Conservation (phyloP, 2,888 invertebrate genomes). For the Bugula neritina region DNA sequence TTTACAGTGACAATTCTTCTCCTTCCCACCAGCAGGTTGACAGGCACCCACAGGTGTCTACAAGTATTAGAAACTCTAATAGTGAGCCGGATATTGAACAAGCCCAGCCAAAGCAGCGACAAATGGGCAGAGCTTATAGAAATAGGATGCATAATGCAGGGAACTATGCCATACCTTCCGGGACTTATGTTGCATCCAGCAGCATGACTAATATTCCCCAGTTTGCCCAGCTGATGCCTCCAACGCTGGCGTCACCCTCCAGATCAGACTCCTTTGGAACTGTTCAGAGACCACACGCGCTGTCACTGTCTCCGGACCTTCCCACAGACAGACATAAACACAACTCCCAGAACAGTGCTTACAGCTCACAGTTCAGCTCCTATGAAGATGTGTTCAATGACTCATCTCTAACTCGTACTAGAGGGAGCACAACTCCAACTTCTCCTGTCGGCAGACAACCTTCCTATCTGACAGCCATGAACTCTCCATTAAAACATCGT, state of each 20-base stretch:
- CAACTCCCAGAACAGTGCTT: neutral
- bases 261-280: neutral
- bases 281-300: neutral
- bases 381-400: slow-evolving; percentile 20
- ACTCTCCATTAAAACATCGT: slow-evolving; percentile 40
- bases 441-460: slow-evolving; percentile 37
- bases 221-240: slow-evolving; percentile 15
- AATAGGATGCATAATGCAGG: neutral
- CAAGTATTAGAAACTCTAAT: neutral
- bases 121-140: neutral
- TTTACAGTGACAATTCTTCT: slow-evolving; percentile 12
- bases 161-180: neutral
- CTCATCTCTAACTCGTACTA: neutral
- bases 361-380: neutral
- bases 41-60: too few species aligned
- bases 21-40: neutral
- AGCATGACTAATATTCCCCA: slow-evolving; percentile 24
- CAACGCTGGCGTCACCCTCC: neutral
- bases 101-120: neutral
- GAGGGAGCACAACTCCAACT: slow-evolving; percentile 17
- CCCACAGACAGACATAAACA: slow-evolving; percentile 4
- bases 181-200: slow-evolving; percentile 1
- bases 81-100: slow-evolving; percentile 20
- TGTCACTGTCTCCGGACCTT: neutral
- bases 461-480: slow-evolving; percentile 48